A percentile compares a stretch with the other conserved stretches of the same genome.
phyloP scores from a whole-genome alignment of 2,888 invertebrate species.

The Chymomyza amoena region DNA sequence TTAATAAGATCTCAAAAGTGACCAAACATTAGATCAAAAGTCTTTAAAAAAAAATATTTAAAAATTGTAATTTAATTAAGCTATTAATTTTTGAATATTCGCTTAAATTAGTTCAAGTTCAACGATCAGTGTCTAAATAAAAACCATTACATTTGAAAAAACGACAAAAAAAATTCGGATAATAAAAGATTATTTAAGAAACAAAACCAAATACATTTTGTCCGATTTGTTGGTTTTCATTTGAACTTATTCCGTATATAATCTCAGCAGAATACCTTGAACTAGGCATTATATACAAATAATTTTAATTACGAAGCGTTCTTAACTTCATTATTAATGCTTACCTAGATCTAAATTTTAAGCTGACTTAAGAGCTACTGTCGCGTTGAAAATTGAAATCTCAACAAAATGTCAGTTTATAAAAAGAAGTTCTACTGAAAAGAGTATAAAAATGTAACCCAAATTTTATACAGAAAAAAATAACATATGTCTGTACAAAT shows the following conservation, averaged over 20 bases:
- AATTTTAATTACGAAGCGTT: slow-evolving; percentile 3
- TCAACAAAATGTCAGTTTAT: not conserved
- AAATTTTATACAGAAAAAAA: not conserved
- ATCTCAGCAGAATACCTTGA: not conserved
- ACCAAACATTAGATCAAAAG: too few relatives aligned
- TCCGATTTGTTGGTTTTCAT: not conserved
- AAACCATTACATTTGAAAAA: too few relatives aligned
- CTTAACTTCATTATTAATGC: not conserved
- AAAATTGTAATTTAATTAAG: too few relatives aligned
- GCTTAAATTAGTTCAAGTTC: too few relatives aligned
- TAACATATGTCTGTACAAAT: not conserved
- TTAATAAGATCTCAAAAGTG: too few relatives aligned
- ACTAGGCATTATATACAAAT: slow-evolving; percentile 10
- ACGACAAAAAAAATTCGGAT: too few relatives aligned
- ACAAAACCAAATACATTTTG: not conserved
- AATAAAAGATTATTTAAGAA: not conserved
- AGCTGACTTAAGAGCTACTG: not conserved
- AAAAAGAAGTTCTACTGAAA: not conserved
- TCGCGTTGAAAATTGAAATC: not conserved
- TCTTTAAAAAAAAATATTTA: too few relatives aligned
- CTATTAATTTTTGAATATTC: too few relatives aligned
- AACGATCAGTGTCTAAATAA: too few relatives aligned
- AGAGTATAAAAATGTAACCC: not conserved
- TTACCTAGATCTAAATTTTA: not conserved
- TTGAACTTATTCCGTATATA: not conserved